Conservation (phyloP, 2,888 invertebrate species). For the Operophtera brumata region DNA sequence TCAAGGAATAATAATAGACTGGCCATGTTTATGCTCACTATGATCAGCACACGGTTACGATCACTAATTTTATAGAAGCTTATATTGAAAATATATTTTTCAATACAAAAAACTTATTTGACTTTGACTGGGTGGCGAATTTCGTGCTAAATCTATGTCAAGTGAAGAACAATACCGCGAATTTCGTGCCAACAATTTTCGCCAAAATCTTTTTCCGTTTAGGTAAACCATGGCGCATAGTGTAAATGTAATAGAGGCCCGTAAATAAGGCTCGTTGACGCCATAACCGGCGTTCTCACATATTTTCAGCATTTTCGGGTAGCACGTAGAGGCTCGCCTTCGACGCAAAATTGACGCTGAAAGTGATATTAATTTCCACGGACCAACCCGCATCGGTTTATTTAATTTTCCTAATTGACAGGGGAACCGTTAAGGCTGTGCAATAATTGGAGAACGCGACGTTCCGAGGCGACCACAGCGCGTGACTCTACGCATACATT, state of each 20-base stretch:
- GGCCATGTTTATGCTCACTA: too few species aligned
- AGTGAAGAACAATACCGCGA: constrained; percentile 9
- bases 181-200: constrained; percentile 27
- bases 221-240: constrained; percentile 21
- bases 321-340: constrained; percentile 35
- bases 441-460: neutral
- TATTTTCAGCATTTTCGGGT: constrained; percentile 41
- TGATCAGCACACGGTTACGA: too few species aligned
- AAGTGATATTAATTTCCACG: constrained; percentile 67
- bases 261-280: constrained; percentile 41
- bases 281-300: constrained; percentile 34
- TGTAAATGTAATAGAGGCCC: constrained; percentile 31
- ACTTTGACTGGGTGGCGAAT: neutral
- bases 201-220: constrained; percentile 29
- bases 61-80: too few species aligned
- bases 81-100: too few species aligned
- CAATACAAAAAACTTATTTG: too few species aligned
- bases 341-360: constrained; percentile 52
- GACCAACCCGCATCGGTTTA: constrained; percentile 58
- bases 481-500: neutral
- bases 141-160: constrained; percentile 6
- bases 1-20: too few species aligned
- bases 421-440: constrained; percentile 45
- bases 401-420: constrained; percentile 76
- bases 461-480: neutral